A percentile compares a stretch with the other conserved stretches of the same genome.
These are phyloP conservation scores for Cheilosia vulpina DNA, from an alignment of 2,888 invertebrate species.

Conservation along the genomic window DNA sequence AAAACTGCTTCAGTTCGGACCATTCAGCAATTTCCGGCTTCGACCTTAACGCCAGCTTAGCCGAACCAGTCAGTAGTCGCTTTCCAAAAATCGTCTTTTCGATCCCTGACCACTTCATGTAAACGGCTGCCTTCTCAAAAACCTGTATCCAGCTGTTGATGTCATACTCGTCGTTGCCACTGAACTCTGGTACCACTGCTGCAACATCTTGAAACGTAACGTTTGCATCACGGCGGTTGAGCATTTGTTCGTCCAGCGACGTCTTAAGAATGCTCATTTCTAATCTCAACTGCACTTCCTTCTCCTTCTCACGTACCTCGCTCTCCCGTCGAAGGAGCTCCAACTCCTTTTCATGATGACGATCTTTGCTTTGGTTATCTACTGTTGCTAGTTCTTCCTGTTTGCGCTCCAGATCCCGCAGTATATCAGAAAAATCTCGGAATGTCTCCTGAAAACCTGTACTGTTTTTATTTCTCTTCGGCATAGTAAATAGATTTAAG, in stretches of 20 bases:
- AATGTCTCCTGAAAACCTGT: neutral
- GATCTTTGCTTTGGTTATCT: neutral
- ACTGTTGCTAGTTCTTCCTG: neutral
- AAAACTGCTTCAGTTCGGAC: slow-evolving; percentile 12
- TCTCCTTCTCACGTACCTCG: slow-evolving; percentile 1
- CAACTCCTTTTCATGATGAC: slow-evolving; percentile 2
- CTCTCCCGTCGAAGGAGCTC: slow-evolving; percentile 8
- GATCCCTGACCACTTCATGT: slow-evolving; percentile 4
- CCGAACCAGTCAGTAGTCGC: neutral
- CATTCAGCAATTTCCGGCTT: neutral
- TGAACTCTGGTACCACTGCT: slow-evolving; percentile 1
- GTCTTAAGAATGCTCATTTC: slow-evolving; percentile 3
- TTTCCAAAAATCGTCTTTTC: slow-evolving; percentile 9
- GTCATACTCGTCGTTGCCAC: slow-evolving; percentile 10
- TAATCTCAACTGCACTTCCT: slow-evolving; percentile 1
- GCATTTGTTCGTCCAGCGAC: neutral
- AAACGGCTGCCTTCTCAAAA: neutral
- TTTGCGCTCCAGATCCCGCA: neutral
- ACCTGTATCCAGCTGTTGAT: slow-evolving; percentile 11
- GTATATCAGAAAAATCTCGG: slow-evolving; percentile 1
- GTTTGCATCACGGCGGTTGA: neutral
- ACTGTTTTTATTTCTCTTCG: slow-evolving; percentile 6
- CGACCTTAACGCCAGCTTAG: slow-evolving; percentile 9
- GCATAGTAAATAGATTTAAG: neutral
- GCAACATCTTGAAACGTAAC: slow-evolving; percentile 2